Evolutionary conservation across 2,888 invertebrate genomes (phyloP).

Genomic region (Ormyrus rosae): DNA sequence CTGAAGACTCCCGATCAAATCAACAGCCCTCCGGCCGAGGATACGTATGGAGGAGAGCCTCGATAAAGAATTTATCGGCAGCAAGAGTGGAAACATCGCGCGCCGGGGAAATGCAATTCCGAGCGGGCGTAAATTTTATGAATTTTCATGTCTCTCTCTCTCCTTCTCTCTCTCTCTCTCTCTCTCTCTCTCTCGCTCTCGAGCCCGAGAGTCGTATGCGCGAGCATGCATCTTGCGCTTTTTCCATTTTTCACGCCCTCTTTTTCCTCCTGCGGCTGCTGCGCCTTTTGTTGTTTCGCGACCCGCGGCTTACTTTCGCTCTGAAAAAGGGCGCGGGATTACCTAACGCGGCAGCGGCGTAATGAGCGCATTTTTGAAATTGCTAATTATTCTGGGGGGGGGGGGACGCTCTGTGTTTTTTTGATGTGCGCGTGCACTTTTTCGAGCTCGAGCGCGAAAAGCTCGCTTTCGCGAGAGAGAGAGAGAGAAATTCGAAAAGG

Average conservation of each 20-base stretch:
- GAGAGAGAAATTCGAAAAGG: too few species aligned
- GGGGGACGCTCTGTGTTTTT: neutral
- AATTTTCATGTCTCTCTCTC: constrained; percentile 46
- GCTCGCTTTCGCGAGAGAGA: too few species aligned
- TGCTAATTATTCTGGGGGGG: constrained; percentile 45
- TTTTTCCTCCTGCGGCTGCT: neutral
- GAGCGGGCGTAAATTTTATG: constrained; percentile 45
- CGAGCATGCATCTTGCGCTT: neutral
- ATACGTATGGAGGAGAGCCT: neutral
- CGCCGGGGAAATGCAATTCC: constrained; percentile 43
- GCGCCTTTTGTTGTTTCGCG: neutral
- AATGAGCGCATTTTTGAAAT: constrained; percentile 49
- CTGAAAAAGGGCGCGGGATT: neutral
- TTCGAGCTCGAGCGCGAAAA: too few species aligned
- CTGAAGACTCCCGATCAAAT: constrained; percentile 38
- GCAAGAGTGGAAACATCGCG: constrained; percentile 29
- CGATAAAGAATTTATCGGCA: constrained; percentile 54
- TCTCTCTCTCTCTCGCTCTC: neutral
- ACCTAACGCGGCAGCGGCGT: constrained; percentile 1
- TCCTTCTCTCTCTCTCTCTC: constrained; percentile 8
- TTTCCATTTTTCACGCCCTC: constrained; percentile 3
- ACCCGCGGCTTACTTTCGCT: neutral
- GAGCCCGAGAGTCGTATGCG: too few species aligned
- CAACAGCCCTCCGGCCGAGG: constrained; percentile 9
- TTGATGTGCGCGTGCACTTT: neutral